These are phyloP conservation scores for Istiophorus platypterus DNA, from an alignment of 2,113 vertebrate species.

Conservation along the genomic window DNA sequence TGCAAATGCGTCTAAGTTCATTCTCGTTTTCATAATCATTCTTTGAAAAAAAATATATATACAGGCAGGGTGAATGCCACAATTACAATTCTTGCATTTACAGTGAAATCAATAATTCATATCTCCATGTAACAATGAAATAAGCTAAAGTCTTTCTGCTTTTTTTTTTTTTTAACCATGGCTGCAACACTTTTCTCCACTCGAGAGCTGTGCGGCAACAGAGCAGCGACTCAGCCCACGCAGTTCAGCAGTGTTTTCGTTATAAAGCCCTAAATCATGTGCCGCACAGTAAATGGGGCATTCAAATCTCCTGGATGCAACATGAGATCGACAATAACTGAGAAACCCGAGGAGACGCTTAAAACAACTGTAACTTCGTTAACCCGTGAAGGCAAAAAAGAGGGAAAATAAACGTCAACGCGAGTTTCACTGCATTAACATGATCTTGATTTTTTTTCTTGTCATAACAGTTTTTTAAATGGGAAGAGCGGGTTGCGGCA, in stretches of 20 bases:
- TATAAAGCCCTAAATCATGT: conserved; percentile 3
- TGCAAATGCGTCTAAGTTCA: conserved; percentile 29
- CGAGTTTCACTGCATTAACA: too few species aligned
- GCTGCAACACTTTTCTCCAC: conserved; percentile 17
- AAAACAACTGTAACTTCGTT: not conserved
- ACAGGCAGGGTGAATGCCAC: too few species aligned
- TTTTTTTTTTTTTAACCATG: conserved; percentile 8
- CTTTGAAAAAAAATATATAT: conserved; percentile 20
- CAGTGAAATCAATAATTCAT: conserved; percentile 14
- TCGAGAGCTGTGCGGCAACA: not conserved
- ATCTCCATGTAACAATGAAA: not conserved
- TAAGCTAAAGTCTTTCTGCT: not conserved
- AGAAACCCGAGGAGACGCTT: too few species aligned
- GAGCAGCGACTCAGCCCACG: not conserved
- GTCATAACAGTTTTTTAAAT: too few species aligned
- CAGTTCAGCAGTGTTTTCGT: conserved; percentile 21
- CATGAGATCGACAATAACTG: not conserved
- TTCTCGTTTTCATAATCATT: conserved; percentile 48
- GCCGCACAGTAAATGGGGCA: conserved; percentile 26
- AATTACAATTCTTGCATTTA: too few species aligned
- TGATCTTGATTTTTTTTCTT: too few species aligned
- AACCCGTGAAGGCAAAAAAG: too few species aligned
- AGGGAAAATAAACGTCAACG: too few species aligned
- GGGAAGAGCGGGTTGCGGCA: too few species aligned
- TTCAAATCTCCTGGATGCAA: conserved; percentile 3